Evolutionary conservation across 2,113 vertebrate species (phyloP).

Genomic region (Hyaena hyaena): DNA sequence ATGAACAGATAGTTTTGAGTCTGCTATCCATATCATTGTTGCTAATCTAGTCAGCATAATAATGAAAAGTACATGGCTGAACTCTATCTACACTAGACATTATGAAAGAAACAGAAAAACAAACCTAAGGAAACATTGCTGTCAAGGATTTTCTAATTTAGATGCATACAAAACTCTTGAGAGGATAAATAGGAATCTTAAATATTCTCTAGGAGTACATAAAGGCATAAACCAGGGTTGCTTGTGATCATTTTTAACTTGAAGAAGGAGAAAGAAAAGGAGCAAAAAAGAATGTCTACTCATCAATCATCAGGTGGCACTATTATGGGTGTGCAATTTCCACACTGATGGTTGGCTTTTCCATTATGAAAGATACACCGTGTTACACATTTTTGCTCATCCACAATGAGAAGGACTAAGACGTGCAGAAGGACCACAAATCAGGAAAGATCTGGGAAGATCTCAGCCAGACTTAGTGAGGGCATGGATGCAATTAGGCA

Average conservation of each 20-base stretch:
- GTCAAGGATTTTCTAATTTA: not conserved
- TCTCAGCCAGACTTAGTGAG: not conserved
- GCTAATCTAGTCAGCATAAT: not conserved
- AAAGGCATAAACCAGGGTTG: not conserved
- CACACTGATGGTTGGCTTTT: not conserved
- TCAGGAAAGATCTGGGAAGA: no score
- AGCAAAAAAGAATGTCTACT: not conserved
- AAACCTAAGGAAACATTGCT: not conserved
- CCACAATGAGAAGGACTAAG: not conserved
- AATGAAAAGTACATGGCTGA: not conserved
- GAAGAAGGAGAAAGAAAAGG: not conserved
- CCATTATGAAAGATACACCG: not conserved
- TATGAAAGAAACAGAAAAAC: not conserved
- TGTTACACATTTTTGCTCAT: no score
- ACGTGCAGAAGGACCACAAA: not conserved
- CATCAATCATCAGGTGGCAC: no score
- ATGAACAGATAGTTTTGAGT: slow-evolving; percentile 62
- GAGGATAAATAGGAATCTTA: not conserved
- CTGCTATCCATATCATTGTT: not conserved
- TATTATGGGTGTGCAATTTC: fast-evolving
- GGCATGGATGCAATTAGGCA: fast-evolving
- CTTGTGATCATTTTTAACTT: not conserved
- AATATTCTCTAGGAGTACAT: not conserved
- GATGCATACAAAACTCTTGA: not conserved
- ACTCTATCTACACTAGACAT: not conserved